Conservation (phyloP, 2,888 invertebrate species). For the Octodonta nipae region DNA sequence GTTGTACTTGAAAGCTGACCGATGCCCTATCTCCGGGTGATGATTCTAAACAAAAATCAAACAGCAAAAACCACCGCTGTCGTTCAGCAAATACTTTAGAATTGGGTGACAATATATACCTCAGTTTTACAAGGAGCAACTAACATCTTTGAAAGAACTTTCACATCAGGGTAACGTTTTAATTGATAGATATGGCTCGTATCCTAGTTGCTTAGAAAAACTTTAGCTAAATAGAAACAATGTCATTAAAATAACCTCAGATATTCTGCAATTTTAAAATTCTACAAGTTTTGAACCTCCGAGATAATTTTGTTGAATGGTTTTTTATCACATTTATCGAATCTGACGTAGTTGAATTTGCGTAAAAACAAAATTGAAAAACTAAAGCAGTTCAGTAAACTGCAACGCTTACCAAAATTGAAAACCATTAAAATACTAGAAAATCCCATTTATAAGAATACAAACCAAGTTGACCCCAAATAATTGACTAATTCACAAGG, state of each 20-base stretch:
- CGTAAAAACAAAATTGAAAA: slow-evolving; percentile 42
- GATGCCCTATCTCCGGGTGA: slow-evolving; percentile 47
- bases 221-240: slow-evolving; percentile 45
- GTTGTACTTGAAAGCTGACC: slow-evolving; percentile 44
- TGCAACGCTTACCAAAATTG: slow-evolving; percentile 38
- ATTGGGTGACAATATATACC: slow-evolving; percentile 34
- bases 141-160: slow-evolving; percentile 37
- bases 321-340: slow-evolving; percentile 34
- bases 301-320: slow-evolving; percentile 51
- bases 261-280: slow-evolving; percentile 47
- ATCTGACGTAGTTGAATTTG: slow-evolving; percentile 44
- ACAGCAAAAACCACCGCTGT: slow-evolving; percentile 40
- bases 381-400: slow-evolving; percentile 41
- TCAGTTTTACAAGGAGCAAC: slow-evolving; percentile 24
- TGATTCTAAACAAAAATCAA: slow-evolving; percentile 43
- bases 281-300: slow-evolving; percentile 56
- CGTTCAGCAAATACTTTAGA: slow-evolving; percentile 44
- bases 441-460: slow-evolving; percentile 38
- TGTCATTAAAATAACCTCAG: slow-evolving; percentile 28
- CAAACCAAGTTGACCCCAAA: too few species aligned
- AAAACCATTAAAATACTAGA: slow-evolving; percentile 41
- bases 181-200: slow-evolving; percentile 35
- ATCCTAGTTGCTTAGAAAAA: slow-evolving; percentile 47
- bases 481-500: too few species aligned
- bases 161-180: slow-evolving; percentile 43